phyloP scores from a whole-genome alignment of 2,797 vertebrate species.

The Acipenser transmontanus region DNA sequence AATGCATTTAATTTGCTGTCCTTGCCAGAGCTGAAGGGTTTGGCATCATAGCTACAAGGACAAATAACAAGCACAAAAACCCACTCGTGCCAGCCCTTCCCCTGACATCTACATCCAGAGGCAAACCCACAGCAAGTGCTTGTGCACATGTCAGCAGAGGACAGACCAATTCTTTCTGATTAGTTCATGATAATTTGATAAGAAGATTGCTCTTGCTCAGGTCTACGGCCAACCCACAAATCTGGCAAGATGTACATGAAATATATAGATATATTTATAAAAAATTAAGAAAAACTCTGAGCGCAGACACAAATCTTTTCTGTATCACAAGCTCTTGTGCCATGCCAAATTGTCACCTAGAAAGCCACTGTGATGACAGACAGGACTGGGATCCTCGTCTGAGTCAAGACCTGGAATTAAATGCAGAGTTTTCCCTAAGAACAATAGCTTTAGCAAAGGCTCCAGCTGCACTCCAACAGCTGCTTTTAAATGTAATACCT shows the following conservation, averaged over 20 bases:
- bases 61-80: conserved; percentile 29
- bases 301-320: conserved; percentile 25
- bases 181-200: conserved; percentile 18
- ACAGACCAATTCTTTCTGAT: conserved; percentile 18
- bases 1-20: conserved; percentile 13
- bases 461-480: conserved; percentile 37
- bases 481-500: conserved; percentile 38
- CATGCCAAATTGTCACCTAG: conserved; percentile 57
- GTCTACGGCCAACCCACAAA: conserved; percentile 37
- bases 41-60: conserved; percentile 27
- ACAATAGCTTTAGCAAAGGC: conserved; percentile 36
- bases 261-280: background rate
- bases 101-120: conserved; percentile 38
- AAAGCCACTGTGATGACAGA: conserved; percentile 56
- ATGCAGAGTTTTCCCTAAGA: conserved; percentile 57
- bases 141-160: conserved; percentile 20
- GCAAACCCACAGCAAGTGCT: conserved; percentile 25
- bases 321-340: conserved; percentile 18
- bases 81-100: conserved; percentile 28
- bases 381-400: conserved; percentile 60
- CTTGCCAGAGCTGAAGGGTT: conserved; percentile 14
- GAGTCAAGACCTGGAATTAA: conserved; percentile 71
- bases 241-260: conserved; percentile 43
- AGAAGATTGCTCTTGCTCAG: conserved; percentile 23
- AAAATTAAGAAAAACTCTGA: too few species aligned